Evolutionary conservation across 2,888 invertebrate genomes (phyloP), one percentile per base, ranked within the genome.

Genomic region (Heliconius ismenius): DNA sequence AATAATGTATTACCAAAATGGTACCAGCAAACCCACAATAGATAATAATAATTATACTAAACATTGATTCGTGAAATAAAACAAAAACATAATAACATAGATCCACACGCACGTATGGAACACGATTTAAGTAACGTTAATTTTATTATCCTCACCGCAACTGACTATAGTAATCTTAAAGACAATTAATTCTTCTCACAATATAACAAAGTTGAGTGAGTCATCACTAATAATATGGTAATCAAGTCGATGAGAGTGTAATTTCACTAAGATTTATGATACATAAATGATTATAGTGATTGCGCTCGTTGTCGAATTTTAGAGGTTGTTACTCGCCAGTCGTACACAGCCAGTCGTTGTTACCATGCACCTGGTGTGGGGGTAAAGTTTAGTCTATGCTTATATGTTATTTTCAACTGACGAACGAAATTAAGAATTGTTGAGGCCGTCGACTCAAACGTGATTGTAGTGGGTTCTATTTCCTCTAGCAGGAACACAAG

Each of bases 191-290:
- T 26, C 39, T 32, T 49, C 70, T 73, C 39, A 63, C 73, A 76
- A 72, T 32, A 32, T 63, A 49, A 39, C 76, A 54, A 58, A 28
- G 39, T 67, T 24, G 58, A 65, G 60, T 91, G 91, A 92, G 81
- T 91, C 91, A 91, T 84, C 85, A 82, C 81, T 87, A 89, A 89
- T 87, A 85, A 88, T 85, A 84, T 86, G 84, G 82, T 83, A 84
- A 84, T 89, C 87, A 86, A 86, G 87, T 86, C 86, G 86, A 86
- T 85, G 84, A 91, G 87, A 89, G 87, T 87, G 86, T 89, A 91
- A 93, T 93, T 91, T 90, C 80, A 83, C 82, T 82, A 84, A 86
- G 92, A 92, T 92, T 92, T 91, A 93, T 86, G 89, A 89, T 87
- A 87, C 88, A 86, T 85, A 83, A 86, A 86, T 91, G 88, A 92